phyloP scores from a whole-genome alignment of 2,113 vertebrate species.

The Alouatta palliata region DNA sequence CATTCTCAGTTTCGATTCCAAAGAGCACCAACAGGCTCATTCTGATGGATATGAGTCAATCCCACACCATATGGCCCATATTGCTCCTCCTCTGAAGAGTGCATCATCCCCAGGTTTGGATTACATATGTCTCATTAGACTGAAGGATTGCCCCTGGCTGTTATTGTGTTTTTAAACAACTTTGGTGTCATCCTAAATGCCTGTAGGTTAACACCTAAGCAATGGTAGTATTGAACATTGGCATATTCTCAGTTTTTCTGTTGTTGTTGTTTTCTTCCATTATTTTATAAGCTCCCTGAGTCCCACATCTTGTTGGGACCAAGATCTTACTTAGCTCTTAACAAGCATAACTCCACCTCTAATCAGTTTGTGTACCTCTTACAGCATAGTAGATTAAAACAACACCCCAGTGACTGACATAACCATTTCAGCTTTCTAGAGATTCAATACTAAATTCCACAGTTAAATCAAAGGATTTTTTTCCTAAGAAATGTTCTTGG shows the following conservation, averaged over 20 bases:
- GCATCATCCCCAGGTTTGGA: neutral
- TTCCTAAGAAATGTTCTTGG: constrained; percentile 9
- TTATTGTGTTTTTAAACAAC: neutral
- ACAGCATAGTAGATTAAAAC: neutral
- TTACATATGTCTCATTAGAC: constrained; percentile 52
- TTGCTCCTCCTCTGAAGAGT: constrained; percentile 23
- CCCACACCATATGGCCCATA: neutral
- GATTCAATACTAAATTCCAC: neutral
- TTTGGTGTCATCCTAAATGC: constrained; percentile 5
- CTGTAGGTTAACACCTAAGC: constrained; percentile 30
- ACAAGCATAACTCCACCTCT: neutral
- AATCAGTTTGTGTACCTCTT: neutral
- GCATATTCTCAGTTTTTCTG: neutral
- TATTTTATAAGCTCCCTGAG: neutral
- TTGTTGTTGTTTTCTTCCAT: neutral
- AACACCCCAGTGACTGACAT: neutral
- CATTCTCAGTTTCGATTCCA: neutral
- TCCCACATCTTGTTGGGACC: neutral
- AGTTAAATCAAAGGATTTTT: neutral
- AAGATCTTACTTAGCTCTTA: neutral
- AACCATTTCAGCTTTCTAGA: neutral
- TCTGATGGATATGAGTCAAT: neutral
- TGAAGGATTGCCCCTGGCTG: neutral
- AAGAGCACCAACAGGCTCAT: neutral
- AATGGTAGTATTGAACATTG: neutral